Conservation (phyloP, 2,888 invertebrate species). For the Ctena decussata region DNA sequence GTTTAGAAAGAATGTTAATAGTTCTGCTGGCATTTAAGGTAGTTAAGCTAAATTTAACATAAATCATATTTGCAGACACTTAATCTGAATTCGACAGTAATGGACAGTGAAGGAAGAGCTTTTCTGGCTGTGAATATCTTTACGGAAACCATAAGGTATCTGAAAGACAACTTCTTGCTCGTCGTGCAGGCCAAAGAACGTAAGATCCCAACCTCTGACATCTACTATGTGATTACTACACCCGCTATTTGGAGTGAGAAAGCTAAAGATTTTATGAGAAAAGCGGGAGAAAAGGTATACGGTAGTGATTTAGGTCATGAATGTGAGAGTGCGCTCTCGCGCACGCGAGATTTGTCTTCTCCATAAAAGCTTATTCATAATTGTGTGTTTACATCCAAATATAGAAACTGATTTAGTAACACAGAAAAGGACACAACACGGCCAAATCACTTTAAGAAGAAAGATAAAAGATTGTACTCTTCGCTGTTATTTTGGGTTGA, state of each 20-base stretch:
- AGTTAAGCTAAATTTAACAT: not conserved
- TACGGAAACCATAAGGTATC: conserved; percentile 22
- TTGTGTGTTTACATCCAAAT: too few relatives aligned
- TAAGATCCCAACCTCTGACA: conserved; percentile 19
- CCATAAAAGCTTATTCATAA: too few relatives aligned
- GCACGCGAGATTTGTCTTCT: too few relatives aligned
- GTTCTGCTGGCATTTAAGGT: too few relatives aligned
- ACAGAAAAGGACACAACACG: too few relatives aligned
- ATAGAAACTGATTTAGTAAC: too few relatives aligned
- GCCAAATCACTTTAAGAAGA: too few relatives aligned
- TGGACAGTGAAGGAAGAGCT: conserved; percentile 37
- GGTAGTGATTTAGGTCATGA: too few relatives aligned
- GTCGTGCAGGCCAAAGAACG: conserved; percentile 10
- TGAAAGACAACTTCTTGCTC: conserved; percentile 30
- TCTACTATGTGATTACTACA: conserved; percentile 47
- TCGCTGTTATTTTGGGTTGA: too few relatives aligned
- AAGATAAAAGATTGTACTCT: too few relatives aligned
- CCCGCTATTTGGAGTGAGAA: conserved; percentile 57
- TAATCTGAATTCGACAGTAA: not conserved
- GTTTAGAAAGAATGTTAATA: too few relatives aligned
- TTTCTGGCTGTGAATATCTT: conserved; percentile 34
- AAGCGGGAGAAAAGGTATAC: conserved; percentile 42
- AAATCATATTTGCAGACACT: not conserved
- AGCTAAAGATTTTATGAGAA: conserved; percentile 48
- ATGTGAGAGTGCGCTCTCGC: too few relatives aligned